Conservation (phyloP, 2,113 vertebrate species). For the Stigmatopora argus region DNA sequence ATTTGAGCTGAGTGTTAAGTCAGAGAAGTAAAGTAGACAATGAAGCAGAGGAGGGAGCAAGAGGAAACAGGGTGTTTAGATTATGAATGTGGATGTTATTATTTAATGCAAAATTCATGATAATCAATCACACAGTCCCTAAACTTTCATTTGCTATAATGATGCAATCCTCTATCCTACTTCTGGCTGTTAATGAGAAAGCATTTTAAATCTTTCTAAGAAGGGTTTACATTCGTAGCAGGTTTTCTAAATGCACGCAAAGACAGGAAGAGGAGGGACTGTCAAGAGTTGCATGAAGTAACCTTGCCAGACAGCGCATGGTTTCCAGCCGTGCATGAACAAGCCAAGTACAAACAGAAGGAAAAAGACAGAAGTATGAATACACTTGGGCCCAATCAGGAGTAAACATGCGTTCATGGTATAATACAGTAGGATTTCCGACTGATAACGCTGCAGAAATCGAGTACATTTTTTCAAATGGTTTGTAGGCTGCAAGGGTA, state of each 20-base stretch:
- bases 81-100: not conserved
- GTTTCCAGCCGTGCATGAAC: conserved; percentile 14
- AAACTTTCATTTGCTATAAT: not conserved
- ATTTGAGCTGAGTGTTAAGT: conserved; percentile 8
- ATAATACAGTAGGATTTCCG: not conserved
- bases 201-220: not conserved
- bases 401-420: not conserved
- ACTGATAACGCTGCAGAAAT: too few relatives aligned
- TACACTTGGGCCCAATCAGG: not conserved
- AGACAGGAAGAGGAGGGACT: not conserved
- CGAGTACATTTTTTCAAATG: too few relatives aligned
- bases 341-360: not conserved
- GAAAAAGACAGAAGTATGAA: not conserved
- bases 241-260: conserved; percentile 44
- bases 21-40: conserved; percentile 20
- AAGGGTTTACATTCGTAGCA: conserved; percentile 26
- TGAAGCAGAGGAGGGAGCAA: conserved; percentile 9
- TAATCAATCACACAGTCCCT: not conserved
- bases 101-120: not conserved
- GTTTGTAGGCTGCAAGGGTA: too few relatives aligned
- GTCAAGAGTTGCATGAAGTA: conserved; percentile 29
- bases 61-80: not conserved
- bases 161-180: not conserved
- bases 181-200: not conserved
- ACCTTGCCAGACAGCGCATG: conserved; percentile 14